Evolutionary conservation across 2,113 vertebrate genomes (phyloP).

Genomic region (Pachypanchax playfairii): DNA sequence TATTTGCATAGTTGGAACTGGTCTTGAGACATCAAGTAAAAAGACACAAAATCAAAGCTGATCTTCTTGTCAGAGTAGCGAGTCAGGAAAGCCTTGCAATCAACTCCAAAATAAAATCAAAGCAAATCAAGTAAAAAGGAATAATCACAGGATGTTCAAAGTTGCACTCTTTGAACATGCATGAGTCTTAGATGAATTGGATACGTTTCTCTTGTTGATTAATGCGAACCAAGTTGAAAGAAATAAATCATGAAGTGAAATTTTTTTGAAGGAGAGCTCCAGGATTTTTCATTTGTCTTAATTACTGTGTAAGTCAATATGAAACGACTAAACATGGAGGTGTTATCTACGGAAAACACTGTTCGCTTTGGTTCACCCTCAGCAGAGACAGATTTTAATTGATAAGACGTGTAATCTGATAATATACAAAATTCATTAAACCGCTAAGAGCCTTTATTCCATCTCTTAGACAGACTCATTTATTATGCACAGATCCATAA

Average conservation of each 20-base stretch:
- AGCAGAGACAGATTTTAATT: conserved; percentile 39
- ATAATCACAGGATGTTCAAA: conserved; percentile 12
- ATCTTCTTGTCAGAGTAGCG: conserved; percentile 9
- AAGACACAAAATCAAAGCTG: conserved; percentile 33
- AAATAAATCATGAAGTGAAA: conserved; percentile 2
- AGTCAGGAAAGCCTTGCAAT: conserved; percentile 10
- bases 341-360: conserved; percentile 12
- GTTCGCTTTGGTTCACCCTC: conserved; percentile 27
- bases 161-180: background rate
- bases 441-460: conserved; percentile 59
- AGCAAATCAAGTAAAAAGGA: conserved; percentile 11
- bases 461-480: conserved; percentile 66
- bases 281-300: conserved; percentile 10
- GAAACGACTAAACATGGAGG: conserved; percentile 14
- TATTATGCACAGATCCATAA: conserved; percentile 71
- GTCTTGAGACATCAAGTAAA: conserved; percentile 20
- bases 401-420: conserved; percentile 71
- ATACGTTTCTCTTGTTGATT: conserved; percentile 15
- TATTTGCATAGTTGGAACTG: conserved; percentile 10
- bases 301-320: conserved; percentile 23
- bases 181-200: background rate
- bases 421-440: conserved; percentile 71
- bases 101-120: conserved; percentile 20
- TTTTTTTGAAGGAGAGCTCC: background rate
- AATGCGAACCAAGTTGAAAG: conserved; percentile 2